These are phyloP conservation scores for Tetramorium bicarinatum DNA, from an alignment of 2,888 invertebrate species.

Conservation along the genomic window DNA sequence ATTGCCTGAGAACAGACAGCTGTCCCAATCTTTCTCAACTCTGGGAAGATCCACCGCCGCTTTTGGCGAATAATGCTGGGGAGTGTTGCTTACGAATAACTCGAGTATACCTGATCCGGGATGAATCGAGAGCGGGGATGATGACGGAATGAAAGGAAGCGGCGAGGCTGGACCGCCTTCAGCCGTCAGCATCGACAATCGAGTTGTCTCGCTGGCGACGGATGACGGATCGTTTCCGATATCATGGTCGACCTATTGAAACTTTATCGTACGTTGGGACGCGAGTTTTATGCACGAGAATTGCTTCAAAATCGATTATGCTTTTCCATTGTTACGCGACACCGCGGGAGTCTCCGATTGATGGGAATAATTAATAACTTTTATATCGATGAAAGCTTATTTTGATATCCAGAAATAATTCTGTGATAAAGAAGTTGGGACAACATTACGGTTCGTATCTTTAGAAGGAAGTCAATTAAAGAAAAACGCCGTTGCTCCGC, in stretches of 20 bases:
- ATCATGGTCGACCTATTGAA: slow-evolving; percentile 31
- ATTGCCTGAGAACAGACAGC: slow-evolving; percentile 85
- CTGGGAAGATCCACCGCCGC: slow-evolving; percentile 61
- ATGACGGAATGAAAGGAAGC: slow-evolving; percentile 41
- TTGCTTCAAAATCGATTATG: slow-evolving; percentile 6
- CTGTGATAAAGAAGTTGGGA: neutral
- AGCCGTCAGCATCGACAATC: slow-evolving; percentile 72
- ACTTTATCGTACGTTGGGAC: slow-evolving; percentile 6
- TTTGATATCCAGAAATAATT: slow-evolving; percentile 9
- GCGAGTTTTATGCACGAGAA: slow-evolving; percentile 11
- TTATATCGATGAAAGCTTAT: neutral
- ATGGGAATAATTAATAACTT: slow-evolving; percentile 15
- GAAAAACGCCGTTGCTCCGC: neutral
- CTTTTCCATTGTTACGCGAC: neutral
- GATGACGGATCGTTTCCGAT: slow-evolving; percentile 45
- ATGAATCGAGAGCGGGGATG: slow-evolving; percentile 57
- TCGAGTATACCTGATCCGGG: slow-evolving; percentile 71
- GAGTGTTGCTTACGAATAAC: slow-evolving; percentile 76
- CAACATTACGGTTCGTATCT: neutral
- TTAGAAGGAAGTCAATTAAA: slow-evolving; percentile 23
- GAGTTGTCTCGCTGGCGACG: slow-evolving; percentile 60
- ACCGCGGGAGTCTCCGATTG: neutral
- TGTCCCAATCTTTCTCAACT: slow-evolving; percentile 83
- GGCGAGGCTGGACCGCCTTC: slow-evolving; percentile 46
- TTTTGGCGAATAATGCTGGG: slow-evolving; percentile 78